Base-by-base conservation (phyloP, 2,888 invertebrate species). In the Eristalis intricaria region DNA sequence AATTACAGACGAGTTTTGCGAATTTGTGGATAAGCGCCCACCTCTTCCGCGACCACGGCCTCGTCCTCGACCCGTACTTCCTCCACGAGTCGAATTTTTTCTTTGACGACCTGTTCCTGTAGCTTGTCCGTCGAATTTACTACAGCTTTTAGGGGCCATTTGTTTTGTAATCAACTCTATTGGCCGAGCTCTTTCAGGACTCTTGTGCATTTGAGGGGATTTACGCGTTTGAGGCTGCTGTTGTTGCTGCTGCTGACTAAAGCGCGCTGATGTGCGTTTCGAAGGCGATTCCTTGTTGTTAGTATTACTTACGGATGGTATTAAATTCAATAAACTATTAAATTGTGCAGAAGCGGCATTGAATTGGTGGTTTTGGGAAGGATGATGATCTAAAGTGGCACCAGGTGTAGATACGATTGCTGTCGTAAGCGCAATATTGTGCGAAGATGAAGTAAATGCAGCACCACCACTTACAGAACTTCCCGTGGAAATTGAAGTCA, bases 381-480 rank as follows among this genome's bases (percentile, higher is more conserved):
- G 89, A 88, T 90, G 90, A 79, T 91, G 87, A 4, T 87, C 87
- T 58, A 87, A 64, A 10, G 61, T 80, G 5, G 95, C 89, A 56
- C 89, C 89, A 15, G 90, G 73, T 4, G 96, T 95, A 69, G 96
- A 96, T 15, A 97, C 96, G 95, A 97, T 96, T 1, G 96, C 96
- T 11, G 96, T 96, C 0, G 97, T 97, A 13, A 97, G 93, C 0
- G 96, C 96, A 94, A 97, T 95, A 90, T 97, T 97, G 91, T 97
- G 97, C 79, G 96, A 96, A 0, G 97, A 96, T 8, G 97, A 96
- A 1, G 97, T 97, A 91, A 97, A 97, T 2, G 97, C 96, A 7
- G 97, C 97, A 7, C 95, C 95, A 75, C 84, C 96, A 2, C 94
- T 94, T 64, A 87, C 84, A 23, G 60, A 22, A 43, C 73, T 84